Evolutionary conservation across 2,797 vertebrate species (phyloP).

Genomic region (Limosa lapponica): DNA sequence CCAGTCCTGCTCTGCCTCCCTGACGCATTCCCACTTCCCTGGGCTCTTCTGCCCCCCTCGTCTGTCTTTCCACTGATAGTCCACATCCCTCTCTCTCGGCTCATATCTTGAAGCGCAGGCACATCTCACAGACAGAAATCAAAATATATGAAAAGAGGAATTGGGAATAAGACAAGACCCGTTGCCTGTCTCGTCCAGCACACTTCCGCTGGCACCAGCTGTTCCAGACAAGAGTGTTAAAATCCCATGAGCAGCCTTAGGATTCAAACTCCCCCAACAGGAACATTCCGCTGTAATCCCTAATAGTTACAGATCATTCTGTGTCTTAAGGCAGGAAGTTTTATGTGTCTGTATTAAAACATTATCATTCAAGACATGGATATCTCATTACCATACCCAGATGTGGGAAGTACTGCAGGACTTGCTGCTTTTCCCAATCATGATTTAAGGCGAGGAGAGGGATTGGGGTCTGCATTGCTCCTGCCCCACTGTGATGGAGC

Average conservation of each 20-base stretch:
- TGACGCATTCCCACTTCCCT: neutral
- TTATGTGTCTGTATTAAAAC: conserved; percentile 45
- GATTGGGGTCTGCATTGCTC: neutral
- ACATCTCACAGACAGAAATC: neutral
- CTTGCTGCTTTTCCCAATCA: neutral
- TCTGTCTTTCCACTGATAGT: neutral
- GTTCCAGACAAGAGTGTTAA: conserved; percentile 40
- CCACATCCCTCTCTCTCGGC: neutral
- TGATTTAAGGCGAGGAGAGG: neutral
- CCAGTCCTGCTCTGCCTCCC: neutral
- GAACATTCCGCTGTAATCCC: conserved; percentile 40
- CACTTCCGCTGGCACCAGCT: conserved; percentile 37
- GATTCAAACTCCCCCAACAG: conserved; percentile 33
- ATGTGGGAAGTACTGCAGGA: neutral
- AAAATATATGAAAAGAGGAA: conserved; percentile 15
- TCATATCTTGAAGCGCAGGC: neutral
- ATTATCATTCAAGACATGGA: conserved; percentile 36
- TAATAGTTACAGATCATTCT: conserved; percentile 48
- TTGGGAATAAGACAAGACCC: neutral
- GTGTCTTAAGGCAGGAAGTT: conserved; percentile 50
- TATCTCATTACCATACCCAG: conserved; percentile 21
- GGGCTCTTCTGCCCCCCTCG: neutral
- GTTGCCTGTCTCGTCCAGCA: neutral
- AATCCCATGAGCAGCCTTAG: conserved; percentile 30
- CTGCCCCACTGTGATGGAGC: neutral